A percentile compares a stretch with the other conserved stretches of the same genome.
Conservation (phyloP, 1,140 invertebrate species). For the Drosophila nebulosa region DNA sequence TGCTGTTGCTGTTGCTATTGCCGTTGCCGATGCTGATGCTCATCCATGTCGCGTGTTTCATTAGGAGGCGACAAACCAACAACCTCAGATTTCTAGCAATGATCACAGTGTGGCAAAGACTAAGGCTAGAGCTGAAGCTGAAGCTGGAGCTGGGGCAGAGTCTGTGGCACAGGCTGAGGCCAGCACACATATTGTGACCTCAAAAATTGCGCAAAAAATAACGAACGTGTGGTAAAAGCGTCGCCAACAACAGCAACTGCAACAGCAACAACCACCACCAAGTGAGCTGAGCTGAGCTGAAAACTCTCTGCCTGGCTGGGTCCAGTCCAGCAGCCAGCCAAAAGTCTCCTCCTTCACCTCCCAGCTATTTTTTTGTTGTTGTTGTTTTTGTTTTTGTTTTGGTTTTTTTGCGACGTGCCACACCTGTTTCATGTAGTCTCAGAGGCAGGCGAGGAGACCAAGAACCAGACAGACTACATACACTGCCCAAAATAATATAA, state of each 20-base stretch:
- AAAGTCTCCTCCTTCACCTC: conserved; percentile 47
- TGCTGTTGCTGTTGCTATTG: conserved; percentile 12
- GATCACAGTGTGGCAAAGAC: conserved; percentile 45
- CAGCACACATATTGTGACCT: conserved; percentile 70
- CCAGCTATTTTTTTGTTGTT: conserved; percentile 37
- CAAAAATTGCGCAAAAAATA: conserved; percentile 73
- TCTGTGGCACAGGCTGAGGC: conserved; percentile 10
- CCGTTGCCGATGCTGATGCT: conserved; percentile 16
- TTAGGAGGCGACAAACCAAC: conserved; percentile 77
- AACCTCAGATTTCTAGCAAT: conserved; percentile 73
- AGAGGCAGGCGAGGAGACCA: conserved; percentile 45
- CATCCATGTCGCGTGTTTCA: conserved; percentile 74
- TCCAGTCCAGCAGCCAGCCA: conserved; percentile 58
- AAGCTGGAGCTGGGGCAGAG: background rate
- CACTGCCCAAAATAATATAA: background rate
- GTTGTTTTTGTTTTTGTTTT: conserved; percentile 13
- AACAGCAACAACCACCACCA: conserved; percentile 29
- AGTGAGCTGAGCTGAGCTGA: conserved; percentile 39
- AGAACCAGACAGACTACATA: conserved; percentile 37
- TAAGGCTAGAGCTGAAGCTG: background rate
- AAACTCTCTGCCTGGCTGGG: conserved; percentile 51
- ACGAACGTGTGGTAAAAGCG: conserved; percentile 80
- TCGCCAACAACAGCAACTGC: conserved; percentile 70
- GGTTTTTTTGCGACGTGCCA: conserved; percentile 62
- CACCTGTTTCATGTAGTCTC: conserved; percentile 79